Evolutionary conservation across 1,140 invertebrate species (phyloP), one percentile per base, ranked within the genome.

Genomic region (Drosophila neocordata): DNA sequence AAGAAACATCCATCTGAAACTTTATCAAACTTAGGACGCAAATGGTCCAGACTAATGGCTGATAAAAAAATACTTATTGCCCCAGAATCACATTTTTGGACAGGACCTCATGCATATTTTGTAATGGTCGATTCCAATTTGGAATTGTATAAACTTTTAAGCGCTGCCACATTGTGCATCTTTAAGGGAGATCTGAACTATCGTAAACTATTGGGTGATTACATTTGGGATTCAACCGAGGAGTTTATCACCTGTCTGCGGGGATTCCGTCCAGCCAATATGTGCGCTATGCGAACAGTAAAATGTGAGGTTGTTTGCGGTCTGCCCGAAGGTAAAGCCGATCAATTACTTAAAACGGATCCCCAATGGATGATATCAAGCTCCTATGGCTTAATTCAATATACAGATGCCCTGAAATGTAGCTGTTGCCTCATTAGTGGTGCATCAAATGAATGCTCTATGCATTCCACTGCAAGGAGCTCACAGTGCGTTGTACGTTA

Each of bases 101-200:
- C 97, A 0, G 93, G 95, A 24, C 97, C 98, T 0, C 95, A 95
- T 82, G 93, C 95, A 55, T 99, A 94, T 92, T 89, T 89, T 11
- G 80, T 95, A 78, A 99, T 99, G 97, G 93, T 95, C 80, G 90
- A 92, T 20, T 90, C 93, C 7, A 94, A 95, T 70, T 92, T 94
- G n/a, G 84, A 94, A 1, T 90, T 99, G 0, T 98, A 98, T 89
- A 81, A 92, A 20, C 93, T 95, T 69, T 92, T 99, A 1, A 92
- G 93, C 15, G 77, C 94, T 89, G 93, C 96, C 0, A 92, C 93
- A 59, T 90, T 98, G 7, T 81, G 97, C 1, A 94, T 99, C 76
- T 98, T 99, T 91, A 99, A 99, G 93, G 99, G 99, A 0, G 97
- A 99, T 91, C 93, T 99, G 4, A 99, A 99, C 92, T 99, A 99